Percentiles rank a stretch among this genome's conserved stretches.
phyloP scores from a whole-genome alignment of 2,113 vertebrate genomes.

The Paratilapia polleni region DNA sequence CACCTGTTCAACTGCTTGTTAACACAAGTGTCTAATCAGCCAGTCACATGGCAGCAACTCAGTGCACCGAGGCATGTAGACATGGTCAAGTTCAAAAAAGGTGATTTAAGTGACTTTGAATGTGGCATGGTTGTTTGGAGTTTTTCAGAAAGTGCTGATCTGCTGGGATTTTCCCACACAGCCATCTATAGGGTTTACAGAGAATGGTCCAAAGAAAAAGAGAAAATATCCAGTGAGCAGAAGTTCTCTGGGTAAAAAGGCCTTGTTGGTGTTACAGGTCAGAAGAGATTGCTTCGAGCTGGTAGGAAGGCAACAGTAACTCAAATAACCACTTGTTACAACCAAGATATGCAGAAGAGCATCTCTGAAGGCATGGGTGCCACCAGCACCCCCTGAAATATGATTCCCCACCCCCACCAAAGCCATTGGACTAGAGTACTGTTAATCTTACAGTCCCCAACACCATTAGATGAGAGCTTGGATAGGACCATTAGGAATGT shows the following conservation, averaged over 20 bases:
- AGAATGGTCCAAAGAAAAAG: neutral
- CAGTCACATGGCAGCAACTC: neutral
- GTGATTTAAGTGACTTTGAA: neutral
- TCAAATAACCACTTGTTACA: neutral
- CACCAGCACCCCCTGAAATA: too few species aligned
- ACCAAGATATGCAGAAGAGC: neutral
- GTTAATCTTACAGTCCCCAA: too few species aligned
- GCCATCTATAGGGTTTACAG: neutral
- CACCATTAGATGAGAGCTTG: too few species aligned
- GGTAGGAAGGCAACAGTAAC: neutral
- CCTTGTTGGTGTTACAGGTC: neutral
- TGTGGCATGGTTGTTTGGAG: neutral
- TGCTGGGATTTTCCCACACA: neutral
- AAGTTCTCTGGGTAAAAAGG: too few species aligned
- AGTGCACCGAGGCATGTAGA: too few species aligned
- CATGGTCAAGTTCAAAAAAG: neutral
- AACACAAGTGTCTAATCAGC: neutral
- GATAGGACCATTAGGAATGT: too few species aligned
- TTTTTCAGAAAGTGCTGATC: neutral
- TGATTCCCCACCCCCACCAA: too few species aligned
- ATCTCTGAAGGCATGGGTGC: neutral
- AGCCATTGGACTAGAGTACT: too few species aligned
- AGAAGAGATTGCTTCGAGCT: neutral
- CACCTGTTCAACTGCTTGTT: neutral
- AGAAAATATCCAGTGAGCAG: too few species aligned